Percentiles rank a stretch among this genome's conserved stretches.
Conservation (phyloP, 2,113 vertebrate genomes). For the Microtus ochrogaster region DNA sequence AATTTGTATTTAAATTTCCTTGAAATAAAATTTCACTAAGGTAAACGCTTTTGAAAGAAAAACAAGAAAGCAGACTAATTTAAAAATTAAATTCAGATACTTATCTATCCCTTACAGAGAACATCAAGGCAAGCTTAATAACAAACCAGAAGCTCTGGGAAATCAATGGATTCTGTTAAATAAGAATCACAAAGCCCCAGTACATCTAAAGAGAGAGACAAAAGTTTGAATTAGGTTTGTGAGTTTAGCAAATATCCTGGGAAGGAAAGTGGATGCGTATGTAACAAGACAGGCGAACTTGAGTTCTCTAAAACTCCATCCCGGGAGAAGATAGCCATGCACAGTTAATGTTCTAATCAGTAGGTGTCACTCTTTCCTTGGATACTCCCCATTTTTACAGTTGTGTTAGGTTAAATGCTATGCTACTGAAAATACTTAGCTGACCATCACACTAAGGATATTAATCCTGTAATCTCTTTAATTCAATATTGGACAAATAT, state of each 20-base stretch:
- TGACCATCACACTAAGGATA: neutral
- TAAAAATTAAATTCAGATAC: slow-evolving; percentile 1
- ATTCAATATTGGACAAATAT: slow-evolving; percentile 1
- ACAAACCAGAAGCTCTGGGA: slow-evolving; percentile 34
- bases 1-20: slow-evolving; percentile 43
- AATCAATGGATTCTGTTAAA: neutral
- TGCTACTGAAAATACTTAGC: neutral
- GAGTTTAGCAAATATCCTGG: neutral
- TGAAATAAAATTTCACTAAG: slow-evolving; percentile 30
- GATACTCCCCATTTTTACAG: neutral
- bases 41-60: slow-evolving; percentile 37
- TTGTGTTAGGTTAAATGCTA: neutral
- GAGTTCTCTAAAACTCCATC: neutral
- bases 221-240: slow-evolving; percentile 13
- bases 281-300: slow-evolving; percentile 10
- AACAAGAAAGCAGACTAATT: slow-evolving; percentile 7
- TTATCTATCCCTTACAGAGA: neutral
- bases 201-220: neutral
- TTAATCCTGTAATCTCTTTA: slow-evolving; percentile 30
- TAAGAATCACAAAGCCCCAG: neutral
- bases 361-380: slow-evolving; percentile 58
- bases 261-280: slow-evolving; percentile 31
- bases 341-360: neutral
- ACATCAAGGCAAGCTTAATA: slow-evolving; percentile 32
- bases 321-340: neutral